Evolutionary conservation across 2,113 vertebrate species (phyloP).

Genomic region (Strix aluco): DNA sequence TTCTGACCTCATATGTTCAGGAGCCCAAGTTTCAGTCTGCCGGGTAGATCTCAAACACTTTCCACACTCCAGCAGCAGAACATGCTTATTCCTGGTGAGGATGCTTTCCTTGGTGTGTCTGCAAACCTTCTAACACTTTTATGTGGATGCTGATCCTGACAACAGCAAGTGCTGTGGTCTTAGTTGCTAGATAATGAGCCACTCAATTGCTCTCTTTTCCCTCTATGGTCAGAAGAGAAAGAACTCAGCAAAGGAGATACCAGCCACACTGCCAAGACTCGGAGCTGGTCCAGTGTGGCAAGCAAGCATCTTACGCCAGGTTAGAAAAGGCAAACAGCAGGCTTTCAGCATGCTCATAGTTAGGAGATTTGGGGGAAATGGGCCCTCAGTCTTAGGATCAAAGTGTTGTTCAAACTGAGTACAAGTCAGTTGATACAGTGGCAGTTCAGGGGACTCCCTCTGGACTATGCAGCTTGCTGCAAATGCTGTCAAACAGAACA

Average conservation of each 20-base stretch:
- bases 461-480: neutral
- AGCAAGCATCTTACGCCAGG: neutral
- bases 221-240: neutral
- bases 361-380: neutral
- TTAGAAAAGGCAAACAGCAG: neutral
- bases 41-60: neutral
- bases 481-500: neutral
- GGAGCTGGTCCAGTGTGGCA: neutral
- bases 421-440: neutral
- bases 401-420: neutral
- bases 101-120: neutral
- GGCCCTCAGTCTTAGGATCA: neutral
- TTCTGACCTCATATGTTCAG: neutral
- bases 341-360: neutral
- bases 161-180: neutral
- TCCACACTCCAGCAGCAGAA: neutral
- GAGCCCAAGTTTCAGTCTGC: neutral
- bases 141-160: neutral
- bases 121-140: neutral
- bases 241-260: neutral
- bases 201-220: neutral
- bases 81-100: fast-evolving
- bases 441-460: neutral
- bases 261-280: neutral
- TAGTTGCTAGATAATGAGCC: neutral